Conservation (phyloP, 1,140 invertebrate genomes). For the Drosophila kepulauana region DNA sequence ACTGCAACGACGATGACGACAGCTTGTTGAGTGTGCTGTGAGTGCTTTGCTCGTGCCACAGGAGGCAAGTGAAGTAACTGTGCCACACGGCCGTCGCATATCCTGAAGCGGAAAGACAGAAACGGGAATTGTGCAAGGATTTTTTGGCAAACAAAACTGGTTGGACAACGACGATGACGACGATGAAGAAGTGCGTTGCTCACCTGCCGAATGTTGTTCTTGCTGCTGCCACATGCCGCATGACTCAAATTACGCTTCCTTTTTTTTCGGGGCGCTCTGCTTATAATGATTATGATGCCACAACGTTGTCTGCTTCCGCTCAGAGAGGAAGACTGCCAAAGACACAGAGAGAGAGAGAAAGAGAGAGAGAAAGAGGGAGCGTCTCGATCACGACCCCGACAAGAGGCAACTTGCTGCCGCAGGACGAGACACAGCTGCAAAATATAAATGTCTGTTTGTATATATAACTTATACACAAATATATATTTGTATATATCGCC, state of each 20-base stretch:
- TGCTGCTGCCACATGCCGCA: constrained; percentile 71
- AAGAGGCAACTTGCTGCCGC: constrained; percentile 13
- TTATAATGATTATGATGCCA: constrained; percentile 67
- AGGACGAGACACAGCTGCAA: constrained; percentile 47
- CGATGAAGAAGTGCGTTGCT: constrained; percentile 19
- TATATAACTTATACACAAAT: background rate
- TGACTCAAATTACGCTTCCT: constrained; percentile 73
- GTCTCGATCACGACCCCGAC: constrained; percentile 28
- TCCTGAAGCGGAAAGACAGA: constrained; percentile 44
- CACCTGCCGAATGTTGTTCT: constrained; percentile 40
- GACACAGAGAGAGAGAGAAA: background rate
- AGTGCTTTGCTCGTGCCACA: constrained; percentile 58
- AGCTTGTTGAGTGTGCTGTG: constrained; percentile 14
- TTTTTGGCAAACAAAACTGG: constrained; percentile 39
- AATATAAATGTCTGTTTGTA: constrained; percentile 45
- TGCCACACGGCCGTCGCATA: constrained; percentile 49
- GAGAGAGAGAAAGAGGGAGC: background rate
- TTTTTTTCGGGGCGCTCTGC: constrained; percentile 23
- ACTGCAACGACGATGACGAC: background rate
- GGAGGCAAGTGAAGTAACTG: constrained; percentile 33
- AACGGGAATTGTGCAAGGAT: constrained; percentile 60
- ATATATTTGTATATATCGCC: constrained; percentile 40
- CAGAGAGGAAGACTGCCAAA: constrained; percentile 5
- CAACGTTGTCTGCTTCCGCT: constrained; percentile 55
- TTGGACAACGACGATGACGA: constrained; percentile 8